Evolutionary conservation across 2,113 vertebrate genomes (phyloP), one percentile per base, ranked within the genome.

Genomic region (Siphamia tubifer): DNA sequence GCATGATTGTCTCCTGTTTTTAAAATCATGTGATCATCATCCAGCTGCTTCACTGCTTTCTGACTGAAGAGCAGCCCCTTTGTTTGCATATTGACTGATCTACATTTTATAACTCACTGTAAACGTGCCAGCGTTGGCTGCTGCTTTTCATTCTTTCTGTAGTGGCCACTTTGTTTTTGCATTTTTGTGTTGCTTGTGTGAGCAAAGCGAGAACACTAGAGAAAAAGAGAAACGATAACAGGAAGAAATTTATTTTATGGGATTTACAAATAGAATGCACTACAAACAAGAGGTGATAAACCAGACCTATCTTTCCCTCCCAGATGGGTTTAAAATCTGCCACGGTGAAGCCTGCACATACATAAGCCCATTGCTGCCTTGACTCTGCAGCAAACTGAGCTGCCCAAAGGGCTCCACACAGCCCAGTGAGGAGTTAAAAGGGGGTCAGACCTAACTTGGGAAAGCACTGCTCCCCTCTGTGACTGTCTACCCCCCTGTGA

Each of bases 271-370:
- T 51, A 67, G 68, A 81, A 81, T 82, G 72, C 70, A 48, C 44
- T 71, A 56, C 65, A 79, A 85, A 84, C 36, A 27, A 77, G 43
- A 35, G 54, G 51, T 57, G 80, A 86, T 87, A 78, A 81, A 72
- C 49, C 67, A 79, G 56, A 78, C 74, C 68, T 84, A 89, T 90
- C 87, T 85, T 77, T 77, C 56, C 78, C 82, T 79, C 36, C 66
- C 87, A 89, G 80, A 90, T 67, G 77, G 84, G 63, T 84, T 83
- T 82, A 54, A 87, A 88, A 86, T 85, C 80, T 84, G 61, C 76
- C 64, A 61, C 63, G 23, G 74, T 43, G 57, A 83, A 83, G 81
- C 76, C 40, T 71, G 57, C 74, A 57, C 73, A 79, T 89, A 54
- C 75, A 79, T 89, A 88, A 89, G 58, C 84, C 72, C 71, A 79